phyloP scores from a whole-genome alignment of 30 jellyfish, hydroid and myxozoan species.

The Aurelia coerulea region DNA sequence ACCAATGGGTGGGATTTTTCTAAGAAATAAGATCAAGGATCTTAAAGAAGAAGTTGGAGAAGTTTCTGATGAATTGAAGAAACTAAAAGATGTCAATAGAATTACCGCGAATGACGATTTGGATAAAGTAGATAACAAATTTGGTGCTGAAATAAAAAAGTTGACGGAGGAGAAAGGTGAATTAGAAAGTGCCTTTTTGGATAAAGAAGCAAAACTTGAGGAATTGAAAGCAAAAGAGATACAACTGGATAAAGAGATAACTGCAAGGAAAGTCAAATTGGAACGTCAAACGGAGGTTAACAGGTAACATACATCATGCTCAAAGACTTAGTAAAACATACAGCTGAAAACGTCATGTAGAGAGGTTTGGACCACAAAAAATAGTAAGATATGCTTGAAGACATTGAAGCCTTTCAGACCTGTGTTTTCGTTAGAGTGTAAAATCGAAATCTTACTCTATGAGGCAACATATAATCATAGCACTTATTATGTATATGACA shows the following conservation, averaged over 20 bases:
- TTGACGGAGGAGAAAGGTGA: slow-evolving; percentile 39
- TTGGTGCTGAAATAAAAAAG: slow-evolving; percentile 45
- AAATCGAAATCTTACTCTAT: no score
- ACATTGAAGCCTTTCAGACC: no score
- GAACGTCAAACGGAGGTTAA: slow-evolving; percentile 67
- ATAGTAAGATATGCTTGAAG: no score
- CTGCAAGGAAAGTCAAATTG: slow-evolving; percentile 16
- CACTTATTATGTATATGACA: no score
- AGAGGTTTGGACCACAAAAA: no score
- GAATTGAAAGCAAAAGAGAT: slow-evolving; percentile 32
- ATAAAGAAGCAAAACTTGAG: slow-evolving; percentile 49
- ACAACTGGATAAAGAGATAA: slow-evolving; percentile 37
- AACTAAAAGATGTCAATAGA: neutral
- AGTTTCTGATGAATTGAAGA: slow-evolving; percentile 11
- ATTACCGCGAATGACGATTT: slow-evolving; percentile 14
- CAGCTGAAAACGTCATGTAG: no score
- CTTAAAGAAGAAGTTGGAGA: slow-evolving; percentile 3
- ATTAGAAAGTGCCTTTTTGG: slow-evolving; percentile 42
- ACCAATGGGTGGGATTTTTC: slow-evolving; percentile 36
- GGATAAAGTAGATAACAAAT: slow-evolving; percentile 45
- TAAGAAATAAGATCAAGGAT: slow-evolving; percentile 15
- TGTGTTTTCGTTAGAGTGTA: no score
- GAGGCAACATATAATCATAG: no score
- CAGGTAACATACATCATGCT: slow-evolving; percentile 17
- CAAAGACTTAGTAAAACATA: no score